phyloP scores from a whole-genome alignment of 2,888 invertebrate genomes.

The Drosophila aldrichi region DNA sequence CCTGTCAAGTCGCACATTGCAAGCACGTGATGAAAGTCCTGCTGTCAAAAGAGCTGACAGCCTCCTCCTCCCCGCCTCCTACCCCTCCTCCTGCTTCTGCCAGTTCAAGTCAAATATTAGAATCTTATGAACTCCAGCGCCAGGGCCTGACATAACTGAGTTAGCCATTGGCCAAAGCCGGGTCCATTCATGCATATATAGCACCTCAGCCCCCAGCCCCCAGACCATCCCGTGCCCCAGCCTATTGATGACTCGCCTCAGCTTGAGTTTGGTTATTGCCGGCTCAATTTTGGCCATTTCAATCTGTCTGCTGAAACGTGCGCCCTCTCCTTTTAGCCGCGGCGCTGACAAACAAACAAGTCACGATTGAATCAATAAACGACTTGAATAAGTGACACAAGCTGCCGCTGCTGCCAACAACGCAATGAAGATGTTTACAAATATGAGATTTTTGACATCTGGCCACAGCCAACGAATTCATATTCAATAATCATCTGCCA shows the following conservation, averaged over 20 bases:
- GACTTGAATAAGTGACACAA: conserved; percentile 67
- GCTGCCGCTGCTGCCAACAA: conserved; percentile 43
- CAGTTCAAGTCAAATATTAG: conserved; percentile 12
- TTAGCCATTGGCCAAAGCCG: conserved; percentile 26
- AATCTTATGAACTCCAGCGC: conserved; percentile 10
- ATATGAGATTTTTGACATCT: conserved; percentile 65
- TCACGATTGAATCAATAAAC: conserved; percentile 70
- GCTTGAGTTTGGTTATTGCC: conserved; percentile 13
- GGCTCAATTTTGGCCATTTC: conserved; percentile 11
- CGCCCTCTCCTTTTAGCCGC: neutral
- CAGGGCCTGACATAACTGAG: conserved; percentile 25
- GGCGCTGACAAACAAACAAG: conserved; percentile 34
- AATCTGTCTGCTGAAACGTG: conserved; percentile 56
- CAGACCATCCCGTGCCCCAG: no score
- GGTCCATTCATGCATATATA: conserved; percentile 20
- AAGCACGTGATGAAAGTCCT: conserved; percentile 66
- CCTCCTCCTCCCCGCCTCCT: neutral
- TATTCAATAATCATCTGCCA: conserved; percentile 59
- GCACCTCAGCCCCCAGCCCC: neutral
- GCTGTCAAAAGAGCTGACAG: conserved; percentile 58
- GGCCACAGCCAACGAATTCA: conserved; percentile 30
- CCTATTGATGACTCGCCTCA: neutral
- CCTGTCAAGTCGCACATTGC: conserved; percentile 12
- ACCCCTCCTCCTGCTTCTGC: neutral
- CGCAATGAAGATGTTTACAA: conserved; percentile 65